Conservation (phyloP, 2,797 vertebrate genomes). For the Esox lucius region DNA sequence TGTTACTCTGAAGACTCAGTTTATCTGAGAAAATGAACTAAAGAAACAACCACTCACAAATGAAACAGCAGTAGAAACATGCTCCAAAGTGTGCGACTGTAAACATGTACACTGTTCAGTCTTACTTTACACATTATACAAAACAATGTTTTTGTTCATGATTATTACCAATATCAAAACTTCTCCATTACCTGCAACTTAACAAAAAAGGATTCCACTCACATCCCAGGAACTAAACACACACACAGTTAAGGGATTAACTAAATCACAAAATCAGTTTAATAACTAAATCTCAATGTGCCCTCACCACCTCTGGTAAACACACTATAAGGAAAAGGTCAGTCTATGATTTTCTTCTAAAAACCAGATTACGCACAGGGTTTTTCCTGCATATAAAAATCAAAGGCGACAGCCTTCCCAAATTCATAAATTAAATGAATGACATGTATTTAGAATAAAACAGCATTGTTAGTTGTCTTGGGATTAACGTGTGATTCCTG, state of each 20-base stretch:
- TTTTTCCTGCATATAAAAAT: too few species aligned
- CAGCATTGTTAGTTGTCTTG: conserved; percentile 25
- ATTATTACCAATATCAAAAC: neutral
- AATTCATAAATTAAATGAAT: too few species aligned
- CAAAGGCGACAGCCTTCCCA: too few species aligned
- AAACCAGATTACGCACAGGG: conserved; percentile 15
- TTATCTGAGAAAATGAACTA: conserved; percentile 28
- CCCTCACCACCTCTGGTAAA: conserved; percentile 27
- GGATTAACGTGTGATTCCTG: conserved; percentile 40
- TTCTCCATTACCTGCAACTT: neutral
- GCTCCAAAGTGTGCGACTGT: conserved; percentile 47
- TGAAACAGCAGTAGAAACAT: conserved; percentile 48
- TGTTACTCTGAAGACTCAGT: neutral
- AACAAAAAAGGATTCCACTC: conserved; percentile 8
- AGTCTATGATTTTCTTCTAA: neutral
- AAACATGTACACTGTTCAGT: conserved; percentile 45
- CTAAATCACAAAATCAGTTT: conserved; percentile 20
- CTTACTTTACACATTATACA: too few species aligned
- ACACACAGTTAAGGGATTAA: conserved; percentile 1
- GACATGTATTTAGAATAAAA: conserved; percentile 32
- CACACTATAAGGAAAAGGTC: conserved; percentile 18
- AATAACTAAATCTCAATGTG: conserved; percentile 50
- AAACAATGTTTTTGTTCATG: conserved; percentile 6
- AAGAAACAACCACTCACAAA: conserved; percentile 32
- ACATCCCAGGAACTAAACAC: conserved; percentile 52